Evolutionary conservation across 1,140 invertebrate genomes (phyloP), one percentile per base, ranked within the genome.

Genomic region (Cydia splendana): DNA sequence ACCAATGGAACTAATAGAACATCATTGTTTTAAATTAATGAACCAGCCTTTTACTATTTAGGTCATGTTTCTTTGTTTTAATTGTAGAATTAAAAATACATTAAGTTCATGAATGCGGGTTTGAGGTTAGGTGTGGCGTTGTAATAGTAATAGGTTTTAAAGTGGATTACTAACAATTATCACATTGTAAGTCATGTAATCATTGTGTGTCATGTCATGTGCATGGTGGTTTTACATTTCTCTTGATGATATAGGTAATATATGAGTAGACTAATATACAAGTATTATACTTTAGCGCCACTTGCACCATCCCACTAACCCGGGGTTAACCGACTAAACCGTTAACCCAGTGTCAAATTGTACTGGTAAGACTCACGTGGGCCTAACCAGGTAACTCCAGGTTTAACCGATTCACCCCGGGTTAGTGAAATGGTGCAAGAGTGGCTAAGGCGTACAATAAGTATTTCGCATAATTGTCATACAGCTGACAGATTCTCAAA

Each of bases 1-100:
- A 82, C 84, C 85, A 91, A 90, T 91, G 82, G 86, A 91, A 91
- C 84, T 86, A 88, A 88, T 89, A 89, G 83, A 85, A 81, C 78
- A 84, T 86, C 78, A 87, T 90, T 88, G 87, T 84, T 84, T 84
- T 85, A 53, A 74, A 74, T 74, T 74, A 74, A 28, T 75, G 74
- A 53, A 57, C 28, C 24, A 18, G 74, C 48, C 18, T 38, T 71
- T 38, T 71, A 71, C 67, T 71, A 71, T 71, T 71, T 42, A 71
- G 67, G 67, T 71, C 67, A 71, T 71, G 38, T 71, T 42, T 71
- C 67, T 71, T 71, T 18, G 67, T 42, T 71, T 71, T 71, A 69
- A 71, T 71, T 53, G 45, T 34, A n/a, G 28, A 65, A 24, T 57
- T 51, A 75, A 75, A 51, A 34, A 75, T 3, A 57, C 24, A 75